These are phyloP conservation scores for Hyalella azteca DNA, from an alignment of 2,888 invertebrate genomes.

Conservation along the genomic window DNA sequence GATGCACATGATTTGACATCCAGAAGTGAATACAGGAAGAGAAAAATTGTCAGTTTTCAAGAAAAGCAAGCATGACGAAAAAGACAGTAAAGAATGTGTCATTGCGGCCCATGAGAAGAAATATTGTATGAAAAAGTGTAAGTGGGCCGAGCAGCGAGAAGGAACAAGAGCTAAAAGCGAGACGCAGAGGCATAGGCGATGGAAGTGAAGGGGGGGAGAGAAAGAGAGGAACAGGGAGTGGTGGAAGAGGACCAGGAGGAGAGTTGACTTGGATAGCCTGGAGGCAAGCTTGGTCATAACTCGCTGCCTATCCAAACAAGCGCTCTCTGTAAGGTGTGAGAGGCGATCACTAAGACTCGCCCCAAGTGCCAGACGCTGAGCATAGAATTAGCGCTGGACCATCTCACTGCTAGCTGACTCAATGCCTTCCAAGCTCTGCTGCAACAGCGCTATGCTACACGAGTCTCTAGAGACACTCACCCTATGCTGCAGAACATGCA, in stretches of 20 bases:
- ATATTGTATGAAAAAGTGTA: too few species aligned
- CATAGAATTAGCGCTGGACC: conserved; percentile 17
- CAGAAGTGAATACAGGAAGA: too few species aligned
- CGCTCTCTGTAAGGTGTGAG: conserved; percentile 27
- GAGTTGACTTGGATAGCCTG: background rate
- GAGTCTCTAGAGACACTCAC: too few species aligned
- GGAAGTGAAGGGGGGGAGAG: background rate
- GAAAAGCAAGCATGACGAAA: too few species aligned
- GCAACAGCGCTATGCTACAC: too few species aligned
- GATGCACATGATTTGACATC: too few species aligned
- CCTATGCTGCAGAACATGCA: too few species aligned
- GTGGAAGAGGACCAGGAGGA: background rate
- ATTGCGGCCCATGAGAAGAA: too few species aligned
- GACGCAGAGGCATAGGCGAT: background rate
- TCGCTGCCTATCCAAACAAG: conserved; percentile 10
- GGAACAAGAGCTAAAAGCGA: background rate
- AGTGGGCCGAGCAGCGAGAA: too few species aligned
- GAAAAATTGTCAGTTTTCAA: too few species aligned
- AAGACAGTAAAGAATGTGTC: too few species aligned
- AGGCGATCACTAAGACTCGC: conserved; percentile 5
- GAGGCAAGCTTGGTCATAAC: conserved; percentile 10
- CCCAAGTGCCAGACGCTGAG: background rate
- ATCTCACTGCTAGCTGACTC: background rate
- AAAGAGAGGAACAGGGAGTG: background rate
- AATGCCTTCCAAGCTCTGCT: too few species aligned